These are phyloP conservation scores for Ellobium chinense DNA, from an alignment of 2,888 invertebrate genomes.

Conservation along the genomic window DNA sequence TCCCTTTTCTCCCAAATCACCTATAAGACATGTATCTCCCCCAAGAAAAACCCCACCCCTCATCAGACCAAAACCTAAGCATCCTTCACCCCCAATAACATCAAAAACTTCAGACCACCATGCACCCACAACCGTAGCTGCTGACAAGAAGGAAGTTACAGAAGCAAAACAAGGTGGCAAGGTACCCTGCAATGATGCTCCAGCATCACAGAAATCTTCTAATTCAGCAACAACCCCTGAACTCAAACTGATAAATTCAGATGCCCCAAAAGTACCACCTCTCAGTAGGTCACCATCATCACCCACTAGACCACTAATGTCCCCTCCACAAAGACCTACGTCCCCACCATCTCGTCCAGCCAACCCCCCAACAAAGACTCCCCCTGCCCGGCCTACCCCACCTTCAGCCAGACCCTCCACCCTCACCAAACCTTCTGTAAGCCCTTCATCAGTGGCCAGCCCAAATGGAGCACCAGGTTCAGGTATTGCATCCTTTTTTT, in stretches of 20 bases:
- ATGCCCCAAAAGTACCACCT: neutral
- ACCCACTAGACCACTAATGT: neutral
- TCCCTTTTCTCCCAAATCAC: neutral
- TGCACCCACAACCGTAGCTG: too few relatives aligned
- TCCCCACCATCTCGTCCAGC: neutral
- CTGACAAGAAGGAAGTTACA: too few relatives aligned
- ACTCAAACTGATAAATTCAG: too few relatives aligned
- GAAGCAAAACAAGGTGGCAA: too few relatives aligned
- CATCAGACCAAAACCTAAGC: neutral
- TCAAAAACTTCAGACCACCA: too few relatives aligned
- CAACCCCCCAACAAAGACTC: neutral
- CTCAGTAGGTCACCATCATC: neutral
- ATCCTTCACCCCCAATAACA: too few relatives aligned
- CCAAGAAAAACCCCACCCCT: neutral
- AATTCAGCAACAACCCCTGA: neutral
- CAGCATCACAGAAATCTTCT: neutral
- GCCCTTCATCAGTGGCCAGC: too few relatives aligned
- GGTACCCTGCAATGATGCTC: neutral
- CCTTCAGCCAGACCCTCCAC: neutral
- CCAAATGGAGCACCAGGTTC: too few relatives aligned
- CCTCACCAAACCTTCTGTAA: neutral
- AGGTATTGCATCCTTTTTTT: too few relatives aligned
- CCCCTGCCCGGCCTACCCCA: neutral
- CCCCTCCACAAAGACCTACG: slow-evolving; percentile 27
- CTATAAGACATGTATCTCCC: slow-evolving; percentile 3